Evolutionary conservation across 2,113 vertebrate genomes (phyloP).

Genomic region (Arvicanthis niloticus): DNA sequence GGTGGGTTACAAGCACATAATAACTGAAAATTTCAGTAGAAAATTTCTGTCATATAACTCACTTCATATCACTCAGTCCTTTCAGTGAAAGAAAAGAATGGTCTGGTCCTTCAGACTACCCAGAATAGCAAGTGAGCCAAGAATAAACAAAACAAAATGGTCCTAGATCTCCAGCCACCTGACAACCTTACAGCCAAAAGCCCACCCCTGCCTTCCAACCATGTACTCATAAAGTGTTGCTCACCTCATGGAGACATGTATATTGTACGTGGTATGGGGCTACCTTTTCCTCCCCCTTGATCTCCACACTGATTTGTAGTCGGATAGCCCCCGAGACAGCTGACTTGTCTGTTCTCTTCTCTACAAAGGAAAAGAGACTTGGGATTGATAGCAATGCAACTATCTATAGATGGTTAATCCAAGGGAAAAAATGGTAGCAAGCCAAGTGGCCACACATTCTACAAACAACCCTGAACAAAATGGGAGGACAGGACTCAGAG

Average conservation of each 20-base stretch:
- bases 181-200: conserved; percentile 4
- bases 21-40: neutral
- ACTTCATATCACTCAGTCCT: neutral
- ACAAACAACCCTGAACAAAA: neutral
- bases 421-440: neutral
- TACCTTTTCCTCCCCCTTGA: conserved; percentile 99
- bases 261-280: conserved; percentile 97
- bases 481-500: neutral
- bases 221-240: neutral
- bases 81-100: conserved; percentile 14
- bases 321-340: conserved; percentile 97
- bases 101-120: neutral
- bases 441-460: neutral
- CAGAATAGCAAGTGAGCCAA: neutral
- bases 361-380: conserved; percentile 85
- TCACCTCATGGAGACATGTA: conserved; percentile 98
- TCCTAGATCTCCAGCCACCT: conserved; percentile 7
- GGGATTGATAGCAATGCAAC: conserved; percentile 43
- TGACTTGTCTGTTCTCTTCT: conserved; percentile 98
- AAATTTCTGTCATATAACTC: conserved; percentile 50
- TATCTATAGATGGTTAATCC: neutral
- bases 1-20: conserved; percentile 49
- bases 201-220: neutral
- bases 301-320: conserved; percentile 97
- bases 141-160: neutral